Base-by-base conservation (phyloP, 2,797 vertebrate species). In the Crocodylus rhombifer region DNA sequence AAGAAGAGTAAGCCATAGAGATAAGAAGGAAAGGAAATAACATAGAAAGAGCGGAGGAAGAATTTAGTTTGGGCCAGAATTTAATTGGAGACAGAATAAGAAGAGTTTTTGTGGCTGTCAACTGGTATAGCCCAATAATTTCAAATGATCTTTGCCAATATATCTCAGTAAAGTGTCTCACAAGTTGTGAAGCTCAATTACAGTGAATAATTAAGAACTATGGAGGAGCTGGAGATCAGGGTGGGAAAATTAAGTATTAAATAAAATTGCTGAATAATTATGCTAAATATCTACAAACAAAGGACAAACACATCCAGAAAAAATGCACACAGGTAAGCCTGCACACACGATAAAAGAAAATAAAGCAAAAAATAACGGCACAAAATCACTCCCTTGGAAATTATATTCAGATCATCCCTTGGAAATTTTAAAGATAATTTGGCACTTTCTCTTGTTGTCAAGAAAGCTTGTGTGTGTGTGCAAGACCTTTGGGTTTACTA, bases 401-500 rank as follows among this genome's bases (percentile, higher is more conserved):
- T 9, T 62, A 6, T 1, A 0, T n/a, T 9, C 4, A 91, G 21
- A 9, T 93, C 92, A 86, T 94, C 9, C n/a, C 82, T 42, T 25
- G 82, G 77, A 79, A 90, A 30, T 71, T 58, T 89, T 79, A 16
- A 90, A 88, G 64, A 55, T 79, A 69, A 89, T 91, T 90, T 95
- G 20, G 81, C 88, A 82, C 20, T 80, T 95, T 80, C 75, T 73
- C 89, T 84, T 93, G 71, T 82, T 73, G 83, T 91, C 91, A 88
- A 81, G 63, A 89, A 86, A 95, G 79, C 51, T 90, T 82, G 81
- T 76, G 77, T 95, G 95, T 90, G 1, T 23, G 88, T 91, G 23
- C 20, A 92, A 79, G 23, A 71, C 89, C 83, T 86, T 86, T 78
- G 64, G 61, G 71, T 91, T 81, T 93, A 60, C 81, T 95, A 77